Base-by-base conservation (phyloP, 2,888 invertebrate species). In the Cataglyphis rosenhaueri region DNA sequence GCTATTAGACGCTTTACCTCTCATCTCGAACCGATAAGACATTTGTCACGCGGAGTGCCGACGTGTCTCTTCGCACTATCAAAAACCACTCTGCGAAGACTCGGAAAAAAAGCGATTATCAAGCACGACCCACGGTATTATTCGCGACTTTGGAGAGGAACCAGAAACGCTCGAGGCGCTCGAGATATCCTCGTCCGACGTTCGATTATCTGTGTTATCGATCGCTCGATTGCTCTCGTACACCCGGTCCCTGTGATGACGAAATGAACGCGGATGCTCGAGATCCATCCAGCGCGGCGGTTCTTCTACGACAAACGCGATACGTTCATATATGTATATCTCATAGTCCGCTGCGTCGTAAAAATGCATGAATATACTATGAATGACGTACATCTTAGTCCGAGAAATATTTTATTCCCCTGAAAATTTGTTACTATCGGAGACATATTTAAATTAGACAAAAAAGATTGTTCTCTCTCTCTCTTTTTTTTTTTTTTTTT, bases 21-120 rank as follows among this genome's bases (percentile, higher is more conserved):
- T 59, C 75, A n/a, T 25, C 48, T 44, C 78, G 81, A 61, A 79
- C 87, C 64, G 38, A 21, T 15, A 21, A 21, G 75, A 62, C 84
- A 84, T 87, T 87, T 84, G 71, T 87, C 79, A 85, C 66, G 59
- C 21, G 18, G 55, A 35, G 70, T 68, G 73, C 68, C 62, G 68
- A 65, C 66, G 55, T 68, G 32, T 57, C 83, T 62, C 71, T 70
- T 29, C 52, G 62, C 70, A 25, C 70, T 81, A n/a, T 82, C 79
- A 41, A 85, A 76, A 82, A 82, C 73, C 64, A 59, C 75, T 78
- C 35, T 29, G n/a, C n/a, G 66, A 66, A 71, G 18, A 55, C 55
- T 55, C 68, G 82, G 10, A 21, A 59, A 65, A 41, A 41, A 75
- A 65, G 38, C 65, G 65, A 64, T 82, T 84, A 82, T 82, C 84